These are phyloP conservation scores for Myotis yumanensis DNA, from an alignment of 2,113 vertebrate species.

Conservation along the genomic window DNA sequence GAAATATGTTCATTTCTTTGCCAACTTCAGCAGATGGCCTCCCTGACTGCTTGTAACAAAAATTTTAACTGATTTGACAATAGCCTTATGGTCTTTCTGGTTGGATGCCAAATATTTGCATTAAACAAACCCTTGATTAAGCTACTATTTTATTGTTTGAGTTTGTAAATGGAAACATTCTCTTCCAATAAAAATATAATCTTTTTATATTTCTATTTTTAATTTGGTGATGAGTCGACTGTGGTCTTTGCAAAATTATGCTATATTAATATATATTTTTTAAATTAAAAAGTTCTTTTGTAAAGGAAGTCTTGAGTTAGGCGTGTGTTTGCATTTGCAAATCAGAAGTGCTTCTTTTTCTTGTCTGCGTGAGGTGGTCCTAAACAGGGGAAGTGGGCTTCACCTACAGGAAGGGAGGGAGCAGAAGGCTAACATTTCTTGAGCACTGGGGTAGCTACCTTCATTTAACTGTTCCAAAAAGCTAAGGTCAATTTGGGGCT, in stretches of 20 bases:
- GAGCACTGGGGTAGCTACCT: neutral
- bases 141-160: conserved; percentile 33
- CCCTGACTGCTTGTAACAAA: conserved; percentile 61
- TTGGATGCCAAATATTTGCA: conserved; percentile 60
- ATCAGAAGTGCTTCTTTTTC: neutral
- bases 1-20: conserved; percentile 67
- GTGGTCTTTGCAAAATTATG: conserved; percentile 30
- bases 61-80: conserved; percentile 73
- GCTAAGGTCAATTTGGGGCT: neutral
- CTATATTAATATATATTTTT: neutral
- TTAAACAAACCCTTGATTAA: conserved; percentile 62
- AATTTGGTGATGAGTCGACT: neutral
- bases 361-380: neutral
- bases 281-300: neutral
- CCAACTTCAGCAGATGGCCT: conserved; percentile 68
- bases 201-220: conserved; percentile 52
- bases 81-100: conserved; percentile 70
- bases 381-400: neutral
- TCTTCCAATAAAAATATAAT: conserved; percentile 35
- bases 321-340: neutral
- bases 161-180: neutral
- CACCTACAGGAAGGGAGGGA: neutral
- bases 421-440: neutral
- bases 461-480: conserved; percentile 11
- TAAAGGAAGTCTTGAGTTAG: neutral